Base-by-base conservation (phyloP, 2,797 vertebrate species). In the Trachops cirrhosus region DNA sequence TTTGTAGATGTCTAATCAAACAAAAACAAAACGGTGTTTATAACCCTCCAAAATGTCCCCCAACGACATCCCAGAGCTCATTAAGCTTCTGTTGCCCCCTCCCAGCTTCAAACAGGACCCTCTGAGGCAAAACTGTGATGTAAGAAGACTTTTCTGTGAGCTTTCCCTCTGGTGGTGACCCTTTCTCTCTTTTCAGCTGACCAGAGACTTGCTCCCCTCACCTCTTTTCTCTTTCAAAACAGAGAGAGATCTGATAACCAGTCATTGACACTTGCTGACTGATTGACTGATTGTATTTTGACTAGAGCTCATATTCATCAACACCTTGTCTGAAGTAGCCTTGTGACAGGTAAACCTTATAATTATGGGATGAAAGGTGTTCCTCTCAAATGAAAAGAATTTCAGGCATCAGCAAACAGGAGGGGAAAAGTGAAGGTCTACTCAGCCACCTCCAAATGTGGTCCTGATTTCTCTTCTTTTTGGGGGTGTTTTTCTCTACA, bases 261-360 rank as follows among this genome's bases (percentile, higher is more conserved):
- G 41, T 57, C 50, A 44, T 1, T 74, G 88, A 82, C 16, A 48
- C 93, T 75, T 86, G 64, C 54, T 94, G 84, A 84, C 22, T 68
- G 78, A 70, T 44, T 26, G 93, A 70, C 41, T 32, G 89, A 83
- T 93, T 92, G 19, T 95, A 19, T 87, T 94, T 97, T 93, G 86
- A 68, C 68, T 86, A 7, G 71, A 70, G 92, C 24, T 91, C 37
- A 18, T 37, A 85, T 39, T 96, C 82, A 87, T 95, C 79, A 92
- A 50, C 78, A 88, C 24, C 54, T 85, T 88, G 68, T 89, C 91
- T 83, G 39, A 91, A 94, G 26, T 37, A 78, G 44, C 41, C 48
- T 52, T 87, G 71, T 86, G 73, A 89, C 64, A 21, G 64, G 80
- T 77, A 91, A 91, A 29, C 5, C 37, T 91, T 91, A 29, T 93